Base-by-base conservation (phyloP, 2,888 invertebrate species). In the Diarsia brunnea region DNA sequence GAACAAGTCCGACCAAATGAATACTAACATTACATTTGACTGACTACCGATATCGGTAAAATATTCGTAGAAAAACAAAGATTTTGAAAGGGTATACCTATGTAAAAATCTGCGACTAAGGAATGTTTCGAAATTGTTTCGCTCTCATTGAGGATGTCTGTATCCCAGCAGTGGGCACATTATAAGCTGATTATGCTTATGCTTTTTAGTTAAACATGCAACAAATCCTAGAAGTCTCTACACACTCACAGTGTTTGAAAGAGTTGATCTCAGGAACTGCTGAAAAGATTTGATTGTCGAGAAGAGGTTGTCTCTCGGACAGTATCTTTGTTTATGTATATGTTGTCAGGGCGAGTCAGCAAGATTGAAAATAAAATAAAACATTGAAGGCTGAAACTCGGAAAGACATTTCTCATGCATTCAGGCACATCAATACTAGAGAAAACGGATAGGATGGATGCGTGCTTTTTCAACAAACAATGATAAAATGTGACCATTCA, bases 371-470 rank as follows among this genome's bases (percentile, higher is more conserved):
- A 38, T 19, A 60, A 55, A 55, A 73, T 11, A 63, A 64, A 58
- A 75, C 47, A 53, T 75, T 43, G 8, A 53, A 66, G 49, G 58
- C 72, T 78, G 77, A 51, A 77, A 65, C 58, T 79, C 31, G 45
- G 79, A 60, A 73, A 47, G 31, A 79, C 45, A 71, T 31, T 45
- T 11, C 27, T 60, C 79, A 72, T 78, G 77, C 77, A 51, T 38
- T 61, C 5, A 61, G n/a, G 27, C 49, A 78, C 78, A 64, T 31
- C 21, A 51, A 45, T 31, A 64, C 49, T 45, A 71, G 1, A 7
- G 4, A 45, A 75, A 21, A 64, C 7, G 27, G 4, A 58, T 38
- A 68, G 24, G 7, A 11, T 38, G 38, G 11, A n/a, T 51, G 27
- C 45, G 64, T 47, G 64, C 72, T 72, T 38, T 72, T 27, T 45